Conservation (phyloP, 2,113 vertebrate genomes). For the Carettochelys insculpta region DNA sequence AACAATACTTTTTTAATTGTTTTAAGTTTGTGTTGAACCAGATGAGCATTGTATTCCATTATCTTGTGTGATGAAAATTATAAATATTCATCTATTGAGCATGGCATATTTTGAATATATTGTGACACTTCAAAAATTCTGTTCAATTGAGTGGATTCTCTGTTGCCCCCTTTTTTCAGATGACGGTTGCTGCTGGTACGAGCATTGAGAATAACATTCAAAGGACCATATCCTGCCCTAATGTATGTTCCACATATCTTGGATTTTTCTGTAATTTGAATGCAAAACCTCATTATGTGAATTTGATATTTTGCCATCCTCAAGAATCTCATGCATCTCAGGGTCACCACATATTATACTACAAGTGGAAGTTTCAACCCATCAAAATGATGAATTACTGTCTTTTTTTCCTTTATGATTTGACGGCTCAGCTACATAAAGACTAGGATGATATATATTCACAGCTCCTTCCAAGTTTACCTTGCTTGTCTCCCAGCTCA, state of each 20-base stretch:
- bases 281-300: constrained; percentile 56
- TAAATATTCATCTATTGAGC: not conserved
- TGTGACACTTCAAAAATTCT: constrained; percentile 41
- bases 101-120: constrained; percentile 39
- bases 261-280: constrained; percentile 52
- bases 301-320: constrained; percentile 45
- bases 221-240: constrained; percentile 80
- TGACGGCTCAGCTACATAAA: constrained; percentile 10
- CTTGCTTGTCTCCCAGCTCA: constrained; percentile 32
- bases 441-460: not conserved
- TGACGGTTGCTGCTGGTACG: constrained; percentile 78
- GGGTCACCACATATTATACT: constrained; percentile 66
- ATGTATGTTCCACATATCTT: constrained; percentile 75
- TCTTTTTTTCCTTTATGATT: not conserved
- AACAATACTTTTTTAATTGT: constrained; percentile 48
- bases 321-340: not conserved
- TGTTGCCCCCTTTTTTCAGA: constrained; percentile 77
- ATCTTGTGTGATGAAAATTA: not conserved
- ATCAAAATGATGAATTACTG: not conserved
- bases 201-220: constrained; percentile 80
- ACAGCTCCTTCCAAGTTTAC: constrained; percentile 7
- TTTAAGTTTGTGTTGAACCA: constrained; percentile 50
- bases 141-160: constrained; percentile 69
- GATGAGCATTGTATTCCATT: not conserved
- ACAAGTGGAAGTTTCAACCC: constrained; percentile 57